Evolutionary conservation across 2,113 vertebrate genomes (phyloP).

Genomic region (Cathartes aura): DNA sequence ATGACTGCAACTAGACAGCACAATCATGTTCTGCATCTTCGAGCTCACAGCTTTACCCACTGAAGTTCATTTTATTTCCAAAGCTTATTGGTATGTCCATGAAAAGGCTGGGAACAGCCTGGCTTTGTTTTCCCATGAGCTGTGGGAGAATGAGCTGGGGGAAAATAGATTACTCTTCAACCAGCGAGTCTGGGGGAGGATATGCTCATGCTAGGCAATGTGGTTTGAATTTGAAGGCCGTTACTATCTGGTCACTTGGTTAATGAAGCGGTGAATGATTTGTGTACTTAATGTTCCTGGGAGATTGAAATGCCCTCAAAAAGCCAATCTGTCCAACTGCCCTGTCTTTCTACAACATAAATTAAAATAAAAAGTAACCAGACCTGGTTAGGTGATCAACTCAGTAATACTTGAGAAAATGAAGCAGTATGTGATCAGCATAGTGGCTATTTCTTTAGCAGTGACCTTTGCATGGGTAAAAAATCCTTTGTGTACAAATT

Average conservation of each 20-base stretch:
- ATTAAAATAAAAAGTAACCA: not conserved
- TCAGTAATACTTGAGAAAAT: not conserved
- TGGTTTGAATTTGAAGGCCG: conserved; percentile 7
- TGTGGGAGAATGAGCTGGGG: not conserved
- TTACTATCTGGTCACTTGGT: conserved; percentile 48
- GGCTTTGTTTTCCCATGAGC: conserved; percentile 52
- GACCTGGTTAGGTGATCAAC: not conserved
- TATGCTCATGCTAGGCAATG: not conserved
- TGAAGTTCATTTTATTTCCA: not conserved
- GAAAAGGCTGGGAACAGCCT: conserved; percentile 39
- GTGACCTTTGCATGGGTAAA: not conserved
- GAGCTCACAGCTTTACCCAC: not conserved
- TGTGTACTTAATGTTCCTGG: not conserved
- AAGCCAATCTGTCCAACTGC: not conserved
- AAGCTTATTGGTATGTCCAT: not conserved
- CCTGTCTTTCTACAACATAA: not conserved
- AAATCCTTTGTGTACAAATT: not conserved
- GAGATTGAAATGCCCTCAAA: not conserved
- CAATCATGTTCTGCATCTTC: not conserved
- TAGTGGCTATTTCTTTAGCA: not conserved
- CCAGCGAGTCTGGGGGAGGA: conserved; percentile 4
- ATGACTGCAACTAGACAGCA: not conserved
- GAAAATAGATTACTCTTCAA: conserved; percentile 23
- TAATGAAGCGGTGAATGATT: conserved; percentile 31
- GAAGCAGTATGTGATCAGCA: not conserved